phyloP scores from a whole-genome alignment of 2,797 vertebrate species.

The Eulemur albifrons region DNA sequence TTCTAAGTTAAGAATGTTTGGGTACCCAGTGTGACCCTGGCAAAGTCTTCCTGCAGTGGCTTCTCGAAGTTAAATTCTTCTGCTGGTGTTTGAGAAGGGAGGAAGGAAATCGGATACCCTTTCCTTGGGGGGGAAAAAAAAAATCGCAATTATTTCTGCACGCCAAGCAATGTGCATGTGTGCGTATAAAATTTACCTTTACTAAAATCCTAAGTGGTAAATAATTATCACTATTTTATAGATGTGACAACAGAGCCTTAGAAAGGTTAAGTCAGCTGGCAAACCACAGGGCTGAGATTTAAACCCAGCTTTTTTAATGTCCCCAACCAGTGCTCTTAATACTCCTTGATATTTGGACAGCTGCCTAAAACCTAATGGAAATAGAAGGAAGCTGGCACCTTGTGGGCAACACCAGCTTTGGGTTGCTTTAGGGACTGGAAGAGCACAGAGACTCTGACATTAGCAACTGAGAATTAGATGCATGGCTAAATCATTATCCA shows the following conservation, averaged over 20 bases:
- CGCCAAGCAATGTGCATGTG: background rate
- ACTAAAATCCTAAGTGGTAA: slow-evolving; percentile 1
- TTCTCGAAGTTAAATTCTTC: slow-evolving; percentile 1
- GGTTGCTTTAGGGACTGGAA: slow-evolving; percentile 1
- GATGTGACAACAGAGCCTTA: background rate
- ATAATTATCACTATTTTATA: background rate
- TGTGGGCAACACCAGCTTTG: background rate
- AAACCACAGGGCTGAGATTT: background rate
- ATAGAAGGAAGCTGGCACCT: background rate
- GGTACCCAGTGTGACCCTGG: background rate
- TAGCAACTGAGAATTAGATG: background rate
- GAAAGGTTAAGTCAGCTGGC: background rate
- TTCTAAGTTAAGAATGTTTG: slow-evolving; percentile 6
- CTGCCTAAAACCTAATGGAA: background rate
- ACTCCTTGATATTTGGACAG: background rate
- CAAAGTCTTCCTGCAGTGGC: background rate
- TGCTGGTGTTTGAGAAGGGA: slow-evolving; percentile 8
- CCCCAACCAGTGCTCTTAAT: background rate
- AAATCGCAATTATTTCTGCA: background rate
- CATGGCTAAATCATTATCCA: background rate
- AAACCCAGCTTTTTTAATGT: background rate
- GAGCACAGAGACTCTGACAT: background rate
- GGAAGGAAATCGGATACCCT: background rate
- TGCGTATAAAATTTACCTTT: background rate
- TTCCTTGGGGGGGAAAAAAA: background rate